These are phyloP conservation scores for Oreortyx pictus DNA, from an alignment of 2,797 vertebrate genomes.

Conservation along the genomic window DNA sequence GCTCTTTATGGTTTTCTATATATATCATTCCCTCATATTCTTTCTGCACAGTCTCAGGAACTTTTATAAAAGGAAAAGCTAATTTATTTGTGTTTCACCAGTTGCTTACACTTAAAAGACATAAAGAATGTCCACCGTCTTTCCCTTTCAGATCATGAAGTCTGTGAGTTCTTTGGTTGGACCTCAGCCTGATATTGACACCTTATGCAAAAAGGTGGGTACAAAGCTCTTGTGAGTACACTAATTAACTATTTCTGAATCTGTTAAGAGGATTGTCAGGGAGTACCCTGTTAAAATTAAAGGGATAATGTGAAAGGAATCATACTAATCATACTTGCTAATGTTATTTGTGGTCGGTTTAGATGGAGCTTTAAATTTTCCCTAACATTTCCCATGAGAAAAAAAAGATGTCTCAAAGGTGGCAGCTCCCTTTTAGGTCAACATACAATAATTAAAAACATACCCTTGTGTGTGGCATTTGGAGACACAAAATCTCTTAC, in stretches of 20 bases:
- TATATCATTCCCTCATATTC: not conserved
- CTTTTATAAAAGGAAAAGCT: not conserved
- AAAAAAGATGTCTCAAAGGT: not conserved
- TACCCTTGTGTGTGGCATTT: not conserved
- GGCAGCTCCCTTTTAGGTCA: not conserved
- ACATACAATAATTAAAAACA: not conserved
- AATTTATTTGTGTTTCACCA: not conserved
- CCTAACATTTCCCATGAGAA: not conserved
- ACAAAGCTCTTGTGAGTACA: not conserved
- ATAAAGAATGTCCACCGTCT: not conserved
- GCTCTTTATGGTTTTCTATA: not conserved
- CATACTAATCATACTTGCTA: not conserved
- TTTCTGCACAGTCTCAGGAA: not conserved
- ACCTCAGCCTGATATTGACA: not conserved
- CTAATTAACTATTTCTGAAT: not conserved
- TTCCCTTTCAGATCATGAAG: not conserved
- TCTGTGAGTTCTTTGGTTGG: not conserved
- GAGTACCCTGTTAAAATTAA: not conserved
- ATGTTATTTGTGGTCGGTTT: not conserved
- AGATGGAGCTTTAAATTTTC: not conserved
- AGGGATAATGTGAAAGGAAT: not conserved
- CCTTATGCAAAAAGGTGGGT: not conserved
- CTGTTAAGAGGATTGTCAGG: not conserved
- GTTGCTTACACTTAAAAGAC: not conserved
- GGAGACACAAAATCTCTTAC: not conserved